Percentiles rank a stretch among this genome's conserved stretches.
Conservation (phyloP, 2,888 invertebrate genomes). For the Caenorhabditis sulstoni region DNA sequence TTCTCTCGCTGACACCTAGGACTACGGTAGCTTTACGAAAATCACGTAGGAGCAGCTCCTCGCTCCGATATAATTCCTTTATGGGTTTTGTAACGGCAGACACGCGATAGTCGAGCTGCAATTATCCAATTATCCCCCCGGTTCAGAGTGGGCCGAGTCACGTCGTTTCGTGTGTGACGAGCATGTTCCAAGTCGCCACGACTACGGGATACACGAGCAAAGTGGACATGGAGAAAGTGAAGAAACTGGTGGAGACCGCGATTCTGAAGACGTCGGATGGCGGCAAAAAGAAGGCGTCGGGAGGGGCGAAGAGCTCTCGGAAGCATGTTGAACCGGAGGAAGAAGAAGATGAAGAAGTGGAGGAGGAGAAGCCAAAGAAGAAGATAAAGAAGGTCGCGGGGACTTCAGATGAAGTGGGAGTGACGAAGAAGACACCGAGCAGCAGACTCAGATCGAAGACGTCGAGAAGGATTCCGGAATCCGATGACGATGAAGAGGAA, state of each 20-base stretch:
- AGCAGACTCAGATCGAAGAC: background rate
- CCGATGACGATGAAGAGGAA: constrained; percentile 11
- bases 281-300: background rate
- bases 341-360: constrained; percentile 12
- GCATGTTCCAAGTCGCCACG: constrained; percentile 29
- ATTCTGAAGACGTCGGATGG: constrained; percentile 8
- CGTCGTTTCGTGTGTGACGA: constrained; percentile 14
- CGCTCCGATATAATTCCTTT: constrained; percentile 17
- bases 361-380: constrained; percentile 10
- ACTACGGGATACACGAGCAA: constrained; percentile 33
- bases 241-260: constrained; percentile 9
- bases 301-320: background rate
- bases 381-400: background rate
- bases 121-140: constrained; percentile 34
- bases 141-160: constrained; percentile 9
- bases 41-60: background rate
- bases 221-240: constrained; percentile 33
- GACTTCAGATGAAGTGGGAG: constrained; percentile 5
- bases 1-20: too few relatives aligned
- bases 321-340: constrained; percentile 13
- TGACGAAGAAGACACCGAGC: background rate
- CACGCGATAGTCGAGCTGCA: background rate
- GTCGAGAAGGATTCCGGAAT: background rate
- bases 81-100: constrained; percentile 5
- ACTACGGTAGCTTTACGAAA: constrained; percentile 29